Base-by-base conservation (phyloP, 2,888 invertebrate genomes). In the Xanthostigma xanthostigma region DNA sequence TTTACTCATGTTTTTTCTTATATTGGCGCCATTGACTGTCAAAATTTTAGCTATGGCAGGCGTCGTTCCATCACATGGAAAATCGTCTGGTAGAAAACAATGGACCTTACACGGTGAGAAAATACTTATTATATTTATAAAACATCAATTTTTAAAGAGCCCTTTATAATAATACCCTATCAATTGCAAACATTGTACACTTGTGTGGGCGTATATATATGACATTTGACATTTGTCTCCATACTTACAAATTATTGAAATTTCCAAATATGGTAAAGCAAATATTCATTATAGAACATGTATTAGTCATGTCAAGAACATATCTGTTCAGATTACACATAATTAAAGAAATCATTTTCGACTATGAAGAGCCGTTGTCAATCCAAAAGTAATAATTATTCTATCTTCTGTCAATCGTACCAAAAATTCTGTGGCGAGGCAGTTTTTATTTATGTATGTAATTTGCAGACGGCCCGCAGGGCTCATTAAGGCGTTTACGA, bases 101-200 rank as follows among this genome's bases (percentile, higher is more conserved):
- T 84, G 84, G 84, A 79, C 79, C 61, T 67, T 84, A 58, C 81
- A 81, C 69, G 82, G 84, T 83, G 76, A 68, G 55, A 54, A 39
- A 11, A 48, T 10, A 49, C 37, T 49, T 49, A 48, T 33, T 48
- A 3, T 27, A 27, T n/a, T n/a, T 27, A 13, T 12, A 9, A 12
- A 36, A 45, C 35, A 10, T 14, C 8, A 9, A 40, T 41, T 2
- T 27, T 38, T 6, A 13, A 8, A 45, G 14, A 35, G 11, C 14
- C 33, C 13, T 27, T 44, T 34, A 12, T 33, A 17, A 44, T 17
- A 34, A 38, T 12, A 17, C 35, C 27, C 17, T 27, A 4, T 12
- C 17, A 5, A 35, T 1, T n/a, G 2, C 13, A 27, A 27, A 27
- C 27, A 35, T 1, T n/a, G 2, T 13, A 27, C 3, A 27, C 27